Base-by-base conservation (phyloP, 2,888 invertebrate species). In the Polia nebulosa region DNA sequence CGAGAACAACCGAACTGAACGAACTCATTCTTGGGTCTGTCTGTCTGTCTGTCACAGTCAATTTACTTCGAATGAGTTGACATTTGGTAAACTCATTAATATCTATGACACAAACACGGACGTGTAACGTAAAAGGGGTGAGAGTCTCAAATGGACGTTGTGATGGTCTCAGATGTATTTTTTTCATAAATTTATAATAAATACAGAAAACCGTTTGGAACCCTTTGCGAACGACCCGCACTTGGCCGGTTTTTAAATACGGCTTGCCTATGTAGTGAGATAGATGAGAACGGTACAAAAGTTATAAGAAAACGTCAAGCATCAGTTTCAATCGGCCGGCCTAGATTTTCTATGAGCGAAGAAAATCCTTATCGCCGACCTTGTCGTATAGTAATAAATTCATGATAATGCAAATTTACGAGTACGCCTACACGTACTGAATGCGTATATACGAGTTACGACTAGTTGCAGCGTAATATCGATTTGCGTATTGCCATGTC, bases 381-480 rank as follows among this genome's bases (percentile, higher is more conserved):
- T 78, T 76, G 77, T 80, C 76, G 72, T 76, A 60, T 80, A 71
- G 77, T 78, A 76, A 80, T 77, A 77, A 77, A 77, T 76, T 65
- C 77, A 76, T 72, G 56, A 74, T 78, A 79, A 55, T 78, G 79
- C 59, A 61, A 70, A 74, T 71, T 76, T 80, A 78, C 75, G 72
- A 64, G 41, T 76, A 76, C 65, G 56, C 32, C 52, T 27, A 34
- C 29, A 52, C 57, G 52, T 69, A 71, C 57, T 56, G 69, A 62
- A 52, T 62, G 63, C 66, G 60, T 66, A 66, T 58, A 60, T 69
- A 17, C 52, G 39, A 9, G 57, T 64, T 58, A 78, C 74, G 53
- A 62, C 74, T 51, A 55, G 65, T 72, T 76, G 34, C 66, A 67
- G 61, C 66, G 53, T 70, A 76, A 65, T 69, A 82, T 76, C 25